These are phyloP conservation scores for Sepiola atlantica DNA, from an alignment of 2,888 invertebrate species.

Conservation along the genomic window DNA sequence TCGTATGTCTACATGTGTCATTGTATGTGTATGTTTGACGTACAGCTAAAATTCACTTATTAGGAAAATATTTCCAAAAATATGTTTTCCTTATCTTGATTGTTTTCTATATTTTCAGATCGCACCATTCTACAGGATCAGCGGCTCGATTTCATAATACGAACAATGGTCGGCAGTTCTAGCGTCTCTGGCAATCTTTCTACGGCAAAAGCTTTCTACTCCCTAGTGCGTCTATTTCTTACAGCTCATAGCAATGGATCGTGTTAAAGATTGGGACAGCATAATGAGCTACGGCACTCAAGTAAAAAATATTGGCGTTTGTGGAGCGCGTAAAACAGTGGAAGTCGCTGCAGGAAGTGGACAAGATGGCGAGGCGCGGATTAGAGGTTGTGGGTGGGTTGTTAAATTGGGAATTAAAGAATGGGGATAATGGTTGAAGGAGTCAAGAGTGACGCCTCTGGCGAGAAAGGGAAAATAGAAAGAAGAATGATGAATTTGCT, in stretches of 20 bases:
- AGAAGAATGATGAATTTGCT: background rate
- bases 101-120: too few species aligned
- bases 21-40: too few species aligned
- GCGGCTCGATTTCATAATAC: too few species aligned
- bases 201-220: background rate
- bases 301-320: background rate
- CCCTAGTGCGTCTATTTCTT: background rate
- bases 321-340: background rate
- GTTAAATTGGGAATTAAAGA: background rate
- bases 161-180: too few species aligned
- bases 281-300: background rate
- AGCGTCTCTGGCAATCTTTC: too few species aligned
- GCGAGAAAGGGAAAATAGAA: background rate
- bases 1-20: too few species aligned
- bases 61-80: too few species aligned
- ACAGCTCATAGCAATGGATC: background rate
- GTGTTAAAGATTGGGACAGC: background rate
- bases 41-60: too few species aligned
- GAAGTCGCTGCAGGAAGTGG: background rate
- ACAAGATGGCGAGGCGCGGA: background rate
- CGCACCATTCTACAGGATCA: too few species aligned
- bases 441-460: constrained; percentile 32
- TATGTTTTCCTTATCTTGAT: too few species aligned
- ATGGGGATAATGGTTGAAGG: background rate
- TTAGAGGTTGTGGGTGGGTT: background rate